Evolutionary conservation across 2,113 vertebrate genomes (phyloP).

Genomic region (Scomber japonicus): DNA sequence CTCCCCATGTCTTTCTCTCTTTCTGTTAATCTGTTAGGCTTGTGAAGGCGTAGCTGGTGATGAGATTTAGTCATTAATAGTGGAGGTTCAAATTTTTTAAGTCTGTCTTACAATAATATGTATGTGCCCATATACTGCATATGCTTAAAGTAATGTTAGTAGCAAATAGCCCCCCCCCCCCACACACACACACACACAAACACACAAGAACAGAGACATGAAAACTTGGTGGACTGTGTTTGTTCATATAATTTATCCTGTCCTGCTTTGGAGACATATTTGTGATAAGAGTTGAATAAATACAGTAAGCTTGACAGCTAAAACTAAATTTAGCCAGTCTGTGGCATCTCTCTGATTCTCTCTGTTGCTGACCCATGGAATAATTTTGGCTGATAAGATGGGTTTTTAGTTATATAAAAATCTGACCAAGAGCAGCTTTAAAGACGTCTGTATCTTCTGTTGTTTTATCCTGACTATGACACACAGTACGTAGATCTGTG

Average conservation of each 20-base stretch:
- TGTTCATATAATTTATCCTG: too few relatives aligned
- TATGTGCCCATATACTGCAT: not conserved
- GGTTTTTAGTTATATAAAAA: slow-evolving; percentile 34
- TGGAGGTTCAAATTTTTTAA: not conserved
- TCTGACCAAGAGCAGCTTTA: slow-evolving; percentile 31
- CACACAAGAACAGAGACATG: not conserved
- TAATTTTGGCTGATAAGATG: slow-evolving; percentile 33
- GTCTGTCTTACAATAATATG: slow-evolving; percentile 2
- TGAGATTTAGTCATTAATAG: slow-evolving; percentile 23
- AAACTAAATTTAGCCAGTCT: slow-evolving; percentile 37
- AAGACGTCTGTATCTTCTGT: slow-evolving; percentile 28
- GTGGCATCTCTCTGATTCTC: slow-evolving; percentile 3
- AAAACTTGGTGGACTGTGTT: not conserved
- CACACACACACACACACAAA: too few relatives aligned
- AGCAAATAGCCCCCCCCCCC: not conserved
- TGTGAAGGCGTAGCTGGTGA: slow-evolving; percentile 1
- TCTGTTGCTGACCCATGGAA: slow-evolving; percentile 25
- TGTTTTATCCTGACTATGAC: slow-evolving; percentile 35
- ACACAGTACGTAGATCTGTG: slow-evolving; percentile 4
- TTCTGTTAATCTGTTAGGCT: slow-evolving; percentile 11
- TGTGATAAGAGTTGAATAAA: slow-evolving; percentile 17
- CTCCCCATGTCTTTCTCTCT: not conserved
- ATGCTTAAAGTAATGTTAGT: not conserved
- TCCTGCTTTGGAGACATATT: not conserved
- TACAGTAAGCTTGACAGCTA: not conserved